Evolutionary conservation across 2,113 vertebrate species (phyloP).

Genomic region (Meles meles): DNA sequence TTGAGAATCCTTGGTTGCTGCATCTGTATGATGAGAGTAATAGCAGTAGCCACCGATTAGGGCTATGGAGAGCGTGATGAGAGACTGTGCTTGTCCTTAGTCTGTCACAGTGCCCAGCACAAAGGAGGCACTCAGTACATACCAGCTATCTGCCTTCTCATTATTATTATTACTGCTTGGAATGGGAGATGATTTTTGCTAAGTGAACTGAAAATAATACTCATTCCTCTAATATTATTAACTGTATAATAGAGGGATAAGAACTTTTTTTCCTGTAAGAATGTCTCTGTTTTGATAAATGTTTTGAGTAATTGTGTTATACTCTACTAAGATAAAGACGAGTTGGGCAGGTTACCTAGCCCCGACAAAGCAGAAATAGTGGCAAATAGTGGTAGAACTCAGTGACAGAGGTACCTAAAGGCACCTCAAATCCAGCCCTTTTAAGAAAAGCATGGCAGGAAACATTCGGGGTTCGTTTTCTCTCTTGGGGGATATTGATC

Average conservation of each 20-base stretch:
- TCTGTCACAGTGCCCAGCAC: not conserved
- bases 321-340: not conserved
- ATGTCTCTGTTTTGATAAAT: not conserved
- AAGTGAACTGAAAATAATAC: not conserved
- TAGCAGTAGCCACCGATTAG: not conserved
- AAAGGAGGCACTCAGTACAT: not conserved
- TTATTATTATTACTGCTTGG: not conserved
- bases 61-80: not conserved
- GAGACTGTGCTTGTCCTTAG: not conserved
- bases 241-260: not conserved
- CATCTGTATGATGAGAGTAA: not conserved
- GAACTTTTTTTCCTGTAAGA: not conserved
- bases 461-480: not conserved
- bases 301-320: not conserved
- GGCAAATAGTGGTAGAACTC: not conserved
- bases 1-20: not conserved
- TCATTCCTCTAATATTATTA: not conserved
- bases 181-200: not conserved
- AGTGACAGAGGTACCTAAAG: not conserved
- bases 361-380: not conserved
- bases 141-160: not conserved
- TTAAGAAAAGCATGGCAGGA: not conserved
- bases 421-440: not conserved
- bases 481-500: not conserved
- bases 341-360: not conserved